Percentiles rank a stretch among this genome's conserved stretches.
Conservation (phyloP, 2,113 vertebrate genomes). For the Toxotes chatareus region DNA sequence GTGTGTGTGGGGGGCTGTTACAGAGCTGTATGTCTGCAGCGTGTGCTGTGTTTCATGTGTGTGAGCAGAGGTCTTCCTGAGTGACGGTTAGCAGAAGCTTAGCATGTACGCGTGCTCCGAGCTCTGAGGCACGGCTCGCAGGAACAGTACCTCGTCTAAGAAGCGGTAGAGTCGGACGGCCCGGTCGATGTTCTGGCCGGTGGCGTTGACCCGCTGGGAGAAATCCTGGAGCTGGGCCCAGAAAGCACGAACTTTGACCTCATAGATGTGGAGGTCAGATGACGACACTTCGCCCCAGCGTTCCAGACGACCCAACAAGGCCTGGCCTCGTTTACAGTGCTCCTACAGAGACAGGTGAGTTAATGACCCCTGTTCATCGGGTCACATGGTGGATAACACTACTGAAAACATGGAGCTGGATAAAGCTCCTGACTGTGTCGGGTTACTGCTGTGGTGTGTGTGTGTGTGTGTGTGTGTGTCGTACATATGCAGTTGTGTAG, state of each 20-base stretch:
- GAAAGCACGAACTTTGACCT: constrained; percentile 62
- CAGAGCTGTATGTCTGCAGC: too few relatives aligned
- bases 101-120: too few relatives aligned
- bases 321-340: constrained; percentile 39
- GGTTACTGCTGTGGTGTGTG: background rate
- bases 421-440: too few relatives aligned
- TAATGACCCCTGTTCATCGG: too few relatives aligned
- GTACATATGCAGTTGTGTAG: constrained; percentile 44
- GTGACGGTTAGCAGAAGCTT: too few relatives aligned
- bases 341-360: constrained; percentile 30
- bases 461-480: constrained; percentile 5
- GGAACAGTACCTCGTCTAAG: constrained; percentile 65
- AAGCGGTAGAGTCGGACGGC: constrained; percentile 53
- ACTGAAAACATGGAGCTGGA: too few relatives aligned
- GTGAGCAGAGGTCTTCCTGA: too few relatives aligned
- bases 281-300: constrained; percentile 33
- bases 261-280: constrained; percentile 38
- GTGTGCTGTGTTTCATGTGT: too few relatives aligned
- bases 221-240: constrained; percentile 70
- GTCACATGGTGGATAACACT: too few relatives aligned
- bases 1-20: too few relatives aligned
- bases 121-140: too few relatives aligned
- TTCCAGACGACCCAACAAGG: constrained; percentile 49
- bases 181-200: constrained; percentile 40
- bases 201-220: constrained; percentile 54